Percentiles rank a stretch among this genome's conserved stretches.
These are phyloP conservation scores for Tethea ocularis DNA, from an alignment of 2,888 invertebrate species.

Conservation along the genomic window DNA sequence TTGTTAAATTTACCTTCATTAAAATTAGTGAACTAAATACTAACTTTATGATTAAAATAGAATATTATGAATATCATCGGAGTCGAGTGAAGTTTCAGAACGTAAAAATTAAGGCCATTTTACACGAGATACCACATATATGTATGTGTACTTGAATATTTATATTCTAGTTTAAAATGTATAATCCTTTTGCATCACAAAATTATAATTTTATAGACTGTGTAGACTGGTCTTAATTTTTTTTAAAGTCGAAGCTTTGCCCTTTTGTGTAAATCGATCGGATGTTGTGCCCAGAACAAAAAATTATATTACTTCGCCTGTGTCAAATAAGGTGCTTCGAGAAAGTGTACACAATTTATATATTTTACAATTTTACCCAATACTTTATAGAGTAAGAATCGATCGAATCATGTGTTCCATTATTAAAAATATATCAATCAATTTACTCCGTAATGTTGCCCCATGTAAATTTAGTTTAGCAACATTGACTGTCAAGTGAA, in stretches of 20 bases:
- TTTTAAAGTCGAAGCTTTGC: background rate
- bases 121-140: background rate
- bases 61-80: conserved; percentile 51
- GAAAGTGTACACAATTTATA: conserved; percentile 68
- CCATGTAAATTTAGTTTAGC: conserved; percentile 6
- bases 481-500: background rate
- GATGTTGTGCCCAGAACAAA: conserved; percentile 54
- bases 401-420: conserved; percentile 37
- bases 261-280: conserved; percentile 11
- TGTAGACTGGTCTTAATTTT: background rate
- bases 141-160: background rate
- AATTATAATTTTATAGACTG: conserved; percentile 4
- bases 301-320: conserved; percentile 62
- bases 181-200: background rate
- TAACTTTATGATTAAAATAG: conserved; percentile 57
- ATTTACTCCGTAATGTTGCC: conserved; percentile 10
- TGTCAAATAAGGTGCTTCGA: conserved; percentile 78
- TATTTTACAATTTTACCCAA: conserved; percentile 58
- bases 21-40: conserved; percentile 63
- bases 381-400: conserved; percentile 62
- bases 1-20: conserved; percentile 56
- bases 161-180: background rate
- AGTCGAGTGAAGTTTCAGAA: conserved; percentile 42
- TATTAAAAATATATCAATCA: conserved; percentile 18
- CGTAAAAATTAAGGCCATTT: conserved; percentile 8